Evolutionary conservation across 2,888 invertebrate species (phyloP), one percentile per base, ranked within the genome.

Genomic region (Geotrupes spiniger): DNA sequence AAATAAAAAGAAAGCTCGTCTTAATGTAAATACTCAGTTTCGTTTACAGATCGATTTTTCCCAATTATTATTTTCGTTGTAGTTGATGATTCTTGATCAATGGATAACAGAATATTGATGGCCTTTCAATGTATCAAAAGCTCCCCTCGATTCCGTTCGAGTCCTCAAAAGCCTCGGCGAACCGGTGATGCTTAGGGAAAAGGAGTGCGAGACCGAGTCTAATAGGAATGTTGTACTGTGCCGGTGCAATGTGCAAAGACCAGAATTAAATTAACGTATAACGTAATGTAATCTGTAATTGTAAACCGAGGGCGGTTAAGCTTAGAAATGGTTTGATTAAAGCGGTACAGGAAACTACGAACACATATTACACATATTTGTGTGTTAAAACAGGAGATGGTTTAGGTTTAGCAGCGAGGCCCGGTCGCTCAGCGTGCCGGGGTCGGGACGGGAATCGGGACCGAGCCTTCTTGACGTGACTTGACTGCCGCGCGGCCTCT

Each of bases 381-480:
- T 36, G 36, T 40, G 40, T 27, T 40, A 40, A 40, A 27, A 40
- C 40, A 40, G 40, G 40, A 40, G 40, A 40, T 40, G 40, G 40
- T 25, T 27, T 27, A 14, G 40, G 27, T 26, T n/a, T 40, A 21
- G 21, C 6, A 4, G 21, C 25, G 14, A 27, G 27, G 11, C 27
- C 40, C 8, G 40, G 40, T 25, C 25, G 15, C 14, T 36, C 21
- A 21, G 21, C 6, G 21, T 21, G 40, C 27, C 25, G 11, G 40
- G 21, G 46, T 16, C 39, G 48, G 48, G 47, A 49, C 36, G 49
- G 48, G 49, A 40, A 14, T 41, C 40, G 43, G 46, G 49, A 39
- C 49, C 54, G 52, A 54, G 52, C 54, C 49, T 52, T 46, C 45
- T 44, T 54, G 54, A 54, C 54, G 54, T 54, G 54, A 52, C 54